Percentiles rank a stretch among this genome's conserved stretches.
phyloP scores from a whole-genome alignment of 2,888 invertebrate genomes.

The Chouioia cunea region DNA sequence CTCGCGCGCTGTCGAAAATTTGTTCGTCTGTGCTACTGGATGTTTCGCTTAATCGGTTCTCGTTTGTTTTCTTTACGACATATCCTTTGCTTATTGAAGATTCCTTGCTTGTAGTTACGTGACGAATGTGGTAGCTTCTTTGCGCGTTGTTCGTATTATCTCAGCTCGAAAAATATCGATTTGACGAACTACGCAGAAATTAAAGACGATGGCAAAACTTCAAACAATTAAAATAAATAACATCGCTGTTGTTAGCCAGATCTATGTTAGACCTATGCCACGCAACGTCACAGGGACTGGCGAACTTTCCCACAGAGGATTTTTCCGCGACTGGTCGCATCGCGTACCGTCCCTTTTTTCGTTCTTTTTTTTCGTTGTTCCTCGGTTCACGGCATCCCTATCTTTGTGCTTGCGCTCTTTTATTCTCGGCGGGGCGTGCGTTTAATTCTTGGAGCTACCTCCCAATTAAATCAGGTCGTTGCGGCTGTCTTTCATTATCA shows the following conservation, averaged over 20 bases:
- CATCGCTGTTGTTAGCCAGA: too few species aligned
- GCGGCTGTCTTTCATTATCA: conserved; percentile 59
- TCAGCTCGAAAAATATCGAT: too few species aligned
- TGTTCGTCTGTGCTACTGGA: conserved; percentile 18
- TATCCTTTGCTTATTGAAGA: too few species aligned
- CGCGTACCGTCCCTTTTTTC: background rate
- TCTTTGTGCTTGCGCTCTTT: too few species aligned
- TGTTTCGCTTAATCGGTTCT: background rate
- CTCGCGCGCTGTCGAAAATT: conserved; percentile 4
- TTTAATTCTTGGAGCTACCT: conserved; percentile 58
- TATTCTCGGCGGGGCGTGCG: conserved; percentile 30
- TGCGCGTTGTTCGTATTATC: too few species aligned
- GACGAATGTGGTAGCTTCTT: too few species aligned
- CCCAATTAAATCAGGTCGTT: conserved; percentile 57
- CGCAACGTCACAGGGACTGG: background rate
- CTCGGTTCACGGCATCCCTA: background rate
- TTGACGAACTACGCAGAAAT: too few species aligned
- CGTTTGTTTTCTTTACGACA: conserved; percentile 50
- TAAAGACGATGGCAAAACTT: too few species aligned
- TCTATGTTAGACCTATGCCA: background rate
- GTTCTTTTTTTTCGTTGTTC: conserved; percentile 8
- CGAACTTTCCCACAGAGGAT: conserved; percentile 27
- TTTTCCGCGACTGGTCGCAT: background rate
- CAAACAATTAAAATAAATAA: too few species aligned
- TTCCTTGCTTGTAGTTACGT: too few species aligned